phyloP scores from a whole-genome alignment of 2,113 vertebrate genomes.

The Cyanoderma ruficeps region DNA sequence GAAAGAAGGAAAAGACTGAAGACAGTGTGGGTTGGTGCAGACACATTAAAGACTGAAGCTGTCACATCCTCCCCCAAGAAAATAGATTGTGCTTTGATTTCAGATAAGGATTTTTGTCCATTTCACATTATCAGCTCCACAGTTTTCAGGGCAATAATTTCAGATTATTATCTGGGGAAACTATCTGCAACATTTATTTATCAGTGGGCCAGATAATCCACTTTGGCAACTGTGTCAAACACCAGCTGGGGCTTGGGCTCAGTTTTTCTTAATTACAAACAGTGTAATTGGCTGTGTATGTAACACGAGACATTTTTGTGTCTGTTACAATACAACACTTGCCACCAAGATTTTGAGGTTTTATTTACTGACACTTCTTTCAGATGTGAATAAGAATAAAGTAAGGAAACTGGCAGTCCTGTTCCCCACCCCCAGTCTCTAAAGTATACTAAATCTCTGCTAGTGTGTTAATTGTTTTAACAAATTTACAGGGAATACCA shows the following conservation, averaged over 20 bases:
- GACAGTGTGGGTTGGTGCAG: neutral
- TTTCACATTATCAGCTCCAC: neutral
- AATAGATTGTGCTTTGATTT: neutral
- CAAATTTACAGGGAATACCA: neutral
- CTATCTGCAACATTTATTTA: conserved; percentile 31
- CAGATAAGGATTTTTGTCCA: neutral
- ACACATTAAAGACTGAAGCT: neutral
- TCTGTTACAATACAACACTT: neutral
- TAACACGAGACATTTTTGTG: neutral
- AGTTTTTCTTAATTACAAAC: conserved; percentile 4
- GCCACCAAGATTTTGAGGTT: neutral
- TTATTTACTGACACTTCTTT: neutral
- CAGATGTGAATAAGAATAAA: neutral
- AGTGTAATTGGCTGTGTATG: neutral
- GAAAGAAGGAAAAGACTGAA: neutral
- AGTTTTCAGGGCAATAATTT: neutral
- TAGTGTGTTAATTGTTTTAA: neutral
- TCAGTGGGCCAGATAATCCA: neutral
- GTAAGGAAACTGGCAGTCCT: neutral
- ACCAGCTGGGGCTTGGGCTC: neutral
- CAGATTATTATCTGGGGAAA: neutral
- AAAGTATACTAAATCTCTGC: neutral
- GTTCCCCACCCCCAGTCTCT: neutral
- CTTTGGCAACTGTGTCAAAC: neutral
- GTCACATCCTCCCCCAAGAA: neutral